These are phyloP conservation scores for Salpingus planirostris DNA, from an alignment of 2,888 invertebrate genomes.

Conservation along the genomic window DNA sequence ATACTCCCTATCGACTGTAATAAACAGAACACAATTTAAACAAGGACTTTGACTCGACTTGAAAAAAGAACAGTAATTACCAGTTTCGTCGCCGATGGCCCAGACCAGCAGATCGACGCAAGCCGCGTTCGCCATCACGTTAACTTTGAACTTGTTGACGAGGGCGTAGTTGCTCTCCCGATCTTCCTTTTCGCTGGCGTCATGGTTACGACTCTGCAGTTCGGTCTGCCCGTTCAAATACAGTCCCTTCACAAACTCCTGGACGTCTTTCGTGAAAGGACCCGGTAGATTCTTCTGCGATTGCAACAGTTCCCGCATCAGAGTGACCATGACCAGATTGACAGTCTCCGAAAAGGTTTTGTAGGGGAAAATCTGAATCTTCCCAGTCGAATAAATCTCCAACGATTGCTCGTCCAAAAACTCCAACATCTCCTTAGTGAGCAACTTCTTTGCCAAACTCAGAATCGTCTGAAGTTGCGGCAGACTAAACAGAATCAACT, in stretches of 20 bases:
- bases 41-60: too few relatives aligned
- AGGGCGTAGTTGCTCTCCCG: slow-evolving; percentile 70
- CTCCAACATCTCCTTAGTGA: slow-evolving; percentile 69
- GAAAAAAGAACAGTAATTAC: too few relatives aligned
- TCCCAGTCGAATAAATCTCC: slow-evolving; percentile 65
- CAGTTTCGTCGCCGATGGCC: slow-evolving; percentile 95
- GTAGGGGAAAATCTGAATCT: slow-evolving; percentile 75
- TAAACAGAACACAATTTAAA: neutral
- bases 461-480: slow-evolving; percentile 74
- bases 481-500: slow-evolving; percentile 59
- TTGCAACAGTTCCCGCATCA: slow-evolving; percentile 82
- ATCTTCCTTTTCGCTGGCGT: slow-evolving; percentile 75
- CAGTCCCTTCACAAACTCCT: slow-evolving; percentile 50
- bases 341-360: slow-evolving; percentile 92
- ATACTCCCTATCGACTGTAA: slow-evolving; percentile 60
- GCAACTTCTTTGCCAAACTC: slow-evolving; percentile 70
- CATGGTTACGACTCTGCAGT: slow-evolving; percentile 76
- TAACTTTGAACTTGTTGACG: slow-evolving; percentile 86
- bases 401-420: slow-evolving; percentile 78
- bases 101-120: slow-evolving; percentile 96
- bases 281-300: slow-evolving; percentile 82
- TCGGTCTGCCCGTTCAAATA: slow-evolving; percentile 92
- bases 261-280: slow-evolving; percentile 88
- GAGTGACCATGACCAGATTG: slow-evolving; percentile 85
- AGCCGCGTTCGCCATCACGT: slow-evolving; percentile 94